Evolutionary conservation across 2,113 vertebrate species (phyloP).

Genomic region (Seriola aureovittata): DNA sequence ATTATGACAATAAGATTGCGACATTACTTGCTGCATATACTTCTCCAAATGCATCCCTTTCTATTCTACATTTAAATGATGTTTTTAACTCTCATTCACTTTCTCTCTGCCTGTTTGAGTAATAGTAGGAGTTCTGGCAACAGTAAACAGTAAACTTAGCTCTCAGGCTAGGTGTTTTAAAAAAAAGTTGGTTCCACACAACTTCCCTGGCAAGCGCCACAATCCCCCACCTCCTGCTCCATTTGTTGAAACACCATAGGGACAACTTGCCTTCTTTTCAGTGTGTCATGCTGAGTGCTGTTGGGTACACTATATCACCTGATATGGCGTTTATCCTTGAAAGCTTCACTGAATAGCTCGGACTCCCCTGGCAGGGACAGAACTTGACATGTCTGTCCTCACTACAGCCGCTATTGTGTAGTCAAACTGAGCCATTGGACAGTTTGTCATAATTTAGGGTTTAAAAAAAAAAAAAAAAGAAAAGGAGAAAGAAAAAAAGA

Average conservation of each 20-base stretch:
- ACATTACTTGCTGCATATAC: not conserved
- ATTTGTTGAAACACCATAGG: conserved; percentile 64
- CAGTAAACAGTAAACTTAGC: conserved; percentile 34
- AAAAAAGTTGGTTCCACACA: conserved; percentile 61
- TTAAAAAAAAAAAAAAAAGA: not conserved
- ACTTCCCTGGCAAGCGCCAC: conserved; percentile 37
- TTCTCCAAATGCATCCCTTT: not conserved
- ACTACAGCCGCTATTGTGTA: conserved; percentile 72
- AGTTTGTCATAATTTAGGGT: conserved; percentile 58
- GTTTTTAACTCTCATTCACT: not conserved
- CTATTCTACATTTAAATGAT: not conserved
- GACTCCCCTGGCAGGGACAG: conserved; percentile 68
- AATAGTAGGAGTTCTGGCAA: conserved; percentile 9
- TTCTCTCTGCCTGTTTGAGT: conserved; percentile 20
- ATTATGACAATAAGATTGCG: not conserved
- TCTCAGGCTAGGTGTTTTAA: conserved; percentile 36
- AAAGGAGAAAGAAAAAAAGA: not conserved
- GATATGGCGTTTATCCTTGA: conserved; percentile 80
- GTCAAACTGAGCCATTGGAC: conserved; percentile 50
- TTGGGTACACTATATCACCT: conserved; percentile 72
- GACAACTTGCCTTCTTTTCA: conserved; percentile 62
- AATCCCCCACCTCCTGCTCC: conserved; percentile 27
- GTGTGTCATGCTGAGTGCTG: conserved; percentile 52
- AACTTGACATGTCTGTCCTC: conserved; percentile 72
- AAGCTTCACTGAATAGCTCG: conserved; percentile 70